These are phyloP conservation scores for Globia sparganii DNA, from an alignment of 2,888 invertebrate species.

Conservation along the genomic window DNA sequence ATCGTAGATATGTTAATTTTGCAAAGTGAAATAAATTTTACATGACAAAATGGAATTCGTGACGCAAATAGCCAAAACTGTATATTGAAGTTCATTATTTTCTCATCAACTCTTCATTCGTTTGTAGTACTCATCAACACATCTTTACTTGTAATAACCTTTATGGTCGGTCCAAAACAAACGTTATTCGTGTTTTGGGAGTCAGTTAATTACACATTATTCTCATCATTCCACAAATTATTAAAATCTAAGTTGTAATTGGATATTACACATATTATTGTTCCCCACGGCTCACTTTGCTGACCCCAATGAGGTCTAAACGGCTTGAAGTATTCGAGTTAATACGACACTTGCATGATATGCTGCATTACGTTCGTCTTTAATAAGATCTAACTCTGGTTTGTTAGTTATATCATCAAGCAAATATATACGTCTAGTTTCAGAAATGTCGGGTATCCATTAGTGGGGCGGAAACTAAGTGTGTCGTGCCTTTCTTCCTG, in stretches of 20 bases:
- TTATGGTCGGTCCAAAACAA: slow-evolving; percentile 18
- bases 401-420: slow-evolving; percentile 47
- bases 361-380: slow-evolving; percentile 50
- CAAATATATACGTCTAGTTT: slow-evolving; percentile 9
- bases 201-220: slow-evolving; percentile 35
- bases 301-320: slow-evolving; percentile 81
- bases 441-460: slow-evolving; percentile 49
- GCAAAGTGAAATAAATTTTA: slow-evolving; percentile 29
- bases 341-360: slow-evolving; percentile 72
- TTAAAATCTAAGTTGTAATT: slow-evolving; percentile 71
- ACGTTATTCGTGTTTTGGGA: slow-evolving; percentile 22
- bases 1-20: not conserved
- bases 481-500: slow-evolving; percentile 51
- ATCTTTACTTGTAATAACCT: slow-evolving; percentile 28
- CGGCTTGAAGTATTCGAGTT: slow-evolving; percentile 48
- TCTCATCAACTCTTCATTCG: slow-evolving; percentile 53
- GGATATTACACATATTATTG: slow-evolving; percentile 66
- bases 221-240: slow-evolving; percentile 19
- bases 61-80: slow-evolving; percentile 36
- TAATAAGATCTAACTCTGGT: slow-evolving; percentile 40
- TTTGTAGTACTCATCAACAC: slow-evolving; percentile 21
- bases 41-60: slow-evolving; percentile 18
- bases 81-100: slow-evolving; percentile 58
- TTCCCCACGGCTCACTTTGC: slow-evolving; percentile 73
- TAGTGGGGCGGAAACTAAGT: slow-evolving; percentile 44